phyloP scores from a whole-genome alignment of 1,140 invertebrate genomes.

The Papilio helenus region DNA sequence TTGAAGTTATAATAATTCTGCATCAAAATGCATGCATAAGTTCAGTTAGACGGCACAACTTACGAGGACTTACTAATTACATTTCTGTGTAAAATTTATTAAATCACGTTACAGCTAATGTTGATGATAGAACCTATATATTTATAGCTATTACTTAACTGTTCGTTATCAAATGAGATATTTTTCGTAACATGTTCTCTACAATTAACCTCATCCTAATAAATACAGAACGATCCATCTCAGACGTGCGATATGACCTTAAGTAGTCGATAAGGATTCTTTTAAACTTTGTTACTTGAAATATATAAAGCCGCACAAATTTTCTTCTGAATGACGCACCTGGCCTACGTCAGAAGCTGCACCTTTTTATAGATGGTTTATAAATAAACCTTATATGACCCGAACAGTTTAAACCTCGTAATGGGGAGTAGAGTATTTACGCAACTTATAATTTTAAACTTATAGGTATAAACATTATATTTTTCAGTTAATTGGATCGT shows the following conservation, averaged over 20 bases:
- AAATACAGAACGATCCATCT: background rate
- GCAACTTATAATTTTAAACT: background rate
- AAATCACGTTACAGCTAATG: too few relatives aligned
- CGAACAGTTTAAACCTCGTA: background rate
- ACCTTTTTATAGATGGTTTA: constrained; percentile 11
- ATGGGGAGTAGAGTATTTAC: background rate
- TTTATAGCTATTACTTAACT: too few relatives aligned
- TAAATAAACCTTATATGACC: background rate
- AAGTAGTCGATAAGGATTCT: background rate
- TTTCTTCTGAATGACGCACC: constrained; percentile 17
- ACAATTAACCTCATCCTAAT: too few relatives aligned
- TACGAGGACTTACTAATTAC: too few relatives aligned
- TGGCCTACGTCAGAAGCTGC: background rate
- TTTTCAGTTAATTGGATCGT: too few relatives aligned
- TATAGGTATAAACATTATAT: too few relatives aligned
- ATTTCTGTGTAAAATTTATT: too few relatives aligned
- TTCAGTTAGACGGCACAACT: too few relatives aligned
- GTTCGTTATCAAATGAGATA: too few relatives aligned
- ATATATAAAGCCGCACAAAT: background rate
- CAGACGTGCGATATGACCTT: constrained; percentile 9
- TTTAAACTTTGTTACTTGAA: constrained; percentile 5
- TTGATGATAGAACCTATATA: too few relatives aligned
- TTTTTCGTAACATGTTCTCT: too few relatives aligned
- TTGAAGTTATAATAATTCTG: background rate
- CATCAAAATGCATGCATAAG: too few relatives aligned